Base-by-base conservation (phyloP, 2,888 invertebrate genomes). In the Chelonus formosanus region DNA sequence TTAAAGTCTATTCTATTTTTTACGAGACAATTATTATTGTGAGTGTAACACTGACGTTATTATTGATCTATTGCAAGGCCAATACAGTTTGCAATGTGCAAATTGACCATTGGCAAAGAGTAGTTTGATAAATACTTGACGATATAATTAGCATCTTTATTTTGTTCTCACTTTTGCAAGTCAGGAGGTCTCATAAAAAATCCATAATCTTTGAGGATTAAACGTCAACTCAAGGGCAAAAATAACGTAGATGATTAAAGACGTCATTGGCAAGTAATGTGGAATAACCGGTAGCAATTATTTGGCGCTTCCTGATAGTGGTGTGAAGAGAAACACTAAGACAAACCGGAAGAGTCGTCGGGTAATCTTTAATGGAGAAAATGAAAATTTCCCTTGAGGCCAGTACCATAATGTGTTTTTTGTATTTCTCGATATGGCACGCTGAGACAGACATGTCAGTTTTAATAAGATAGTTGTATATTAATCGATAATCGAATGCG, bases 401-500 rank as follows among this genome's bases (percentile, higher is more conserved):
- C 10, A 44, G 36, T 61, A 34, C 45, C 56, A 32, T 32, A 34
- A 7, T 32, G 31, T 45, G 34, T 58, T 44, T 31, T 32, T 47
- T 36, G 45, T 58, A 31, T 34, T 50, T 61, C 66, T 66, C 48
- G 52, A 61, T 66, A 66, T 66, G 66, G 66, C 52, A 43, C 53
- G 53, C 31, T 32, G 35, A 48, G 34, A 52, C 32, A 53, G 59
- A 35, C 55, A 54, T 54, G 55, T 48, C 47, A 57, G 56, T 60
- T 67, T 62, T 57, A 67, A 67, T 62, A 67, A 67, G 62, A 45
- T 43, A 45, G 58, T 31, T 32, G 55, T 62, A 53, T 62, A 58
- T 53, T 34, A 62, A 67, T 57, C 47, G 67, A 67, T 67, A 67
- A 67, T 67, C 67, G 57, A 67, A 67, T 58, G 62, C 58, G 62